These are phyloP conservation scores for Coenonympha arcania DNA, from an alignment of 2,888 invertebrate species.

Conservation along the genomic window DNA sequence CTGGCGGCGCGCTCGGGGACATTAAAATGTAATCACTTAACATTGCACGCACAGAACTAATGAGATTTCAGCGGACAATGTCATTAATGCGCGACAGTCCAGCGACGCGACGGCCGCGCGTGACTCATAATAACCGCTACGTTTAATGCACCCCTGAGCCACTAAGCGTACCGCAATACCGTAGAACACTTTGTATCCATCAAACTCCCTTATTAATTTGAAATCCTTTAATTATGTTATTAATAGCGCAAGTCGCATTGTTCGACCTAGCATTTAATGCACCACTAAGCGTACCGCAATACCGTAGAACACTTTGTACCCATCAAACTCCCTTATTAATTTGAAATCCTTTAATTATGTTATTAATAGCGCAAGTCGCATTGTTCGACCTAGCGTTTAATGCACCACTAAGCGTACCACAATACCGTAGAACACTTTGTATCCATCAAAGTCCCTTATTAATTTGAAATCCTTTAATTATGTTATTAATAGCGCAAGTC, in stretches of 20 bases:
- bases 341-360: slow-evolving; percentile 25
- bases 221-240: slow-evolving; percentile 15
- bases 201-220: slow-evolving; percentile 36
- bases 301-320: slow-evolving; percentile 35
- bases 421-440: slow-evolving; percentile 35
- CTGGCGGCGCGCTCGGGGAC: slow-evolving; percentile 46
- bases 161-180: slow-evolving; percentile 35
- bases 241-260: slow-evolving; percentile 23
- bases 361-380: neutral
- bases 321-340: slow-evolving; percentile 35
- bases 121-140: slow-evolving; percentile 70
- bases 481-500: neutral
- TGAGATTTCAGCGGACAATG: slow-evolving; percentile 67
- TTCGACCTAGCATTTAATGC: slow-evolving; percentile 45
- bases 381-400: slow-evolving; percentile 47
- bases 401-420: slow-evolving; percentile 33
- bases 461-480: slow-evolving; percentile 29
- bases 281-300: slow-evolving; percentile 34
- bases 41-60: slow-evolving; percentile 68
- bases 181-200: slow-evolving; percentile 35
- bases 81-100: slow-evolving; percentile 61
- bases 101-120: too few species aligned
- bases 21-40: slow-evolving; percentile 70
- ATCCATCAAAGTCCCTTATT: slow-evolving; percentile 34
- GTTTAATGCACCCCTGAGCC: slow-evolving; percentile 41